Conservation (phyloP, 2,888 invertebrate genomes). For the Erebia palarica region DNA sequence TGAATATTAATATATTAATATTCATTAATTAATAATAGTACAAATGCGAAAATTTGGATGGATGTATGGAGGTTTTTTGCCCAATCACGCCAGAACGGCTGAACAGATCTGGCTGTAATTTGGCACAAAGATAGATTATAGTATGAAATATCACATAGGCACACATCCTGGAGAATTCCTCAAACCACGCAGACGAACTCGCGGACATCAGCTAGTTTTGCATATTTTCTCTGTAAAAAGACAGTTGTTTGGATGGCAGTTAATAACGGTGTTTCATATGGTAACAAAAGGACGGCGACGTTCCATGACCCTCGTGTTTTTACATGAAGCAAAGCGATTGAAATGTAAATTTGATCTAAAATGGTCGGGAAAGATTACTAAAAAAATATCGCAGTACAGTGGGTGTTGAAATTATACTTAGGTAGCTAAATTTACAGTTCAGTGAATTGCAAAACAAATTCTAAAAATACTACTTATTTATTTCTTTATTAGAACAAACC, state of each 20-base stretch:
- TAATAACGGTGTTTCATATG: conserved; percentile 17
- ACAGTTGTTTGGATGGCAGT: conserved; percentile 1
- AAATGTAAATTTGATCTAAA: conserved; percentile 44
- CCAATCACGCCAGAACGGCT: too few relatives aligned
- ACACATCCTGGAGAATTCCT: too few relatives aligned
- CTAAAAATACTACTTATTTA: too few relatives aligned
- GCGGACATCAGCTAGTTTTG: too few relatives aligned
- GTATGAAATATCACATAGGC: too few relatives aligned
- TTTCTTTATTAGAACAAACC: background rate
- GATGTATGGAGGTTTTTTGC: too few relatives aligned
- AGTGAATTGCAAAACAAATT: background rate
- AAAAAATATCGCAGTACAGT: conserved; percentile 13
- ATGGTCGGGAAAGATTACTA: conserved; percentile 32
- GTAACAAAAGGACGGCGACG: conserved; percentile 7
- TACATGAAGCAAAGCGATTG: conserved; percentile 43
- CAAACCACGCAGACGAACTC: too few relatives aligned
- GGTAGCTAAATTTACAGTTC: background rate
- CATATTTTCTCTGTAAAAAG: background rate
- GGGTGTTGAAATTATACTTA: conserved; percentile 1
- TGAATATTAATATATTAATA: too few relatives aligned
- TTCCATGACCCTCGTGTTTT: conserved; percentile 42
- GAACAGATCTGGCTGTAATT: too few relatives aligned
- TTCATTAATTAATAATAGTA: too few relatives aligned
- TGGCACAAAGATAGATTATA: too few relatives aligned
- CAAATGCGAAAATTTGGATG: too few relatives aligned